These are phyloP conservation scores for Syritta pipiens DNA, from an alignment of 2,888 invertebrate species.

Conservation along the genomic window DNA sequence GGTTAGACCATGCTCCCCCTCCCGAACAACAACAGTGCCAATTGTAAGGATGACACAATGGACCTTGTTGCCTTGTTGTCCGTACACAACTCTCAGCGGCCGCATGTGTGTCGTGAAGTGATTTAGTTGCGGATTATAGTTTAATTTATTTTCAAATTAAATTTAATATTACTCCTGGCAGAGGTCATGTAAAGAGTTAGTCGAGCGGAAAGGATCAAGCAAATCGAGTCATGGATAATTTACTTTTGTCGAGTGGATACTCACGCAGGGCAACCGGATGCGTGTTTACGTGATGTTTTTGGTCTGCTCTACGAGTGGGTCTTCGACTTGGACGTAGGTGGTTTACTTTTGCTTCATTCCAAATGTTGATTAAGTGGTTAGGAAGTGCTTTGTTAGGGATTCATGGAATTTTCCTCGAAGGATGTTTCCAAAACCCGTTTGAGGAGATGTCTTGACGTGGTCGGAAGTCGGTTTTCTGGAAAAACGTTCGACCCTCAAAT, in stretches of 20 bases:
- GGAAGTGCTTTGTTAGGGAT: not conserved
- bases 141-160: slow-evolving; percentile 43
- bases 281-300: slow-evolving; percentile 2
- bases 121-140: slow-evolving; percentile 42
- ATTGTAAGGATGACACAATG: slow-evolving; percentile 2
- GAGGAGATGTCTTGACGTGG: too few species aligned
- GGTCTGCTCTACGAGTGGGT: not conserved
- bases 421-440: too few species aligned
- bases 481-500: too few species aligned
- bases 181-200: not conserved
- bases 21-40: too few species aligned
- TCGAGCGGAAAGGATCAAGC: not conserved
- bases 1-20: too few species aligned
- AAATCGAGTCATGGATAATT: slow-evolving; percentile 10
- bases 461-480: too few species aligned
- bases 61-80: not conserved
- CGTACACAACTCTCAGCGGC: too few species aligned
- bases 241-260: not conserved
- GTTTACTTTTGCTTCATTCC: slow-evolving; percentile 12
- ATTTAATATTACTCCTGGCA: slow-evolving; percentile 17
- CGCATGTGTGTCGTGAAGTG: slow-evolving; percentile 21
- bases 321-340: not conserved
- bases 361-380: slow-evolving; percentile 31
- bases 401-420: not conserved
- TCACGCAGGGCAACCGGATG: not conserved